A percentile compares a stretch with the other conserved stretches of the same genome.
phyloP scores from a whole-genome alignment of 2,888 invertebrate genomes.

The Megaustenia siamemsis region DNA sequence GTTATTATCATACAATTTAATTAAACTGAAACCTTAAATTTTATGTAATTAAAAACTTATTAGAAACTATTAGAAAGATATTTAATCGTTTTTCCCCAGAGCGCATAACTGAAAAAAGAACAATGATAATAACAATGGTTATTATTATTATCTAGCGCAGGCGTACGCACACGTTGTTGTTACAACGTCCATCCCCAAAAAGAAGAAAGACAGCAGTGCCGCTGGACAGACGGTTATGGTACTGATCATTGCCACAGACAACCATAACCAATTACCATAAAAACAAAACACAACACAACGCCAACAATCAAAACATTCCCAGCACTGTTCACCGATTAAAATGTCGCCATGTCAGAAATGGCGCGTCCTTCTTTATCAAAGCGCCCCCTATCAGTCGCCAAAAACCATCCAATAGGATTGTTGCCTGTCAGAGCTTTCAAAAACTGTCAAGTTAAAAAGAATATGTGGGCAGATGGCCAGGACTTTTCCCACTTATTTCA shows the following conservation, averaged over 20 bases:
- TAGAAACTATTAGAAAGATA: too few relatives aligned
- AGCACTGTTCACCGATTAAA: slow-evolving; percentile 30
- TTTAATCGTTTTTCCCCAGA: too few relatives aligned
- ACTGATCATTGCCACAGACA: neutral
- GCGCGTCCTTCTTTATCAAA: slow-evolving; percentile 8
- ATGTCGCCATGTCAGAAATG: slow-evolving; percentile 36
- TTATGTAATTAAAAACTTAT: too few relatives aligned
- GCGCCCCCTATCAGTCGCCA: slow-evolving; percentile 14
- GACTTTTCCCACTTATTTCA: too few relatives aligned
- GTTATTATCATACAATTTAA: too few relatives aligned
- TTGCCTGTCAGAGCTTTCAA: slow-evolving; percentile 19
- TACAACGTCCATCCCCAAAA: too few relatives aligned
- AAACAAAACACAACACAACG: neutral
- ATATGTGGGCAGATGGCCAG: slow-evolving; percentile 29
- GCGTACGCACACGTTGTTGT: too few relatives aligned
- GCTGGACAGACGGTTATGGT: neutral
- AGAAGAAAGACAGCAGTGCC: neutral
- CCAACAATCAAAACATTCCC: neutral
- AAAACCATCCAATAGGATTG: slow-evolving; percentile 14
- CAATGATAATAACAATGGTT: too few relatives aligned
- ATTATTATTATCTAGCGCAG: too few relatives aligned
- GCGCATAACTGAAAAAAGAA: too few relatives aligned
- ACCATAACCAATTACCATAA: neutral
- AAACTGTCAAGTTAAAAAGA: slow-evolving; percentile 19
- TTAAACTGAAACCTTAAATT: too few relatives aligned